These are phyloP conservation scores for Pentalonia nigronervosa DNA, from an alignment of 1,140 invertebrate genomes.

Conservation along the genomic window DNA sequence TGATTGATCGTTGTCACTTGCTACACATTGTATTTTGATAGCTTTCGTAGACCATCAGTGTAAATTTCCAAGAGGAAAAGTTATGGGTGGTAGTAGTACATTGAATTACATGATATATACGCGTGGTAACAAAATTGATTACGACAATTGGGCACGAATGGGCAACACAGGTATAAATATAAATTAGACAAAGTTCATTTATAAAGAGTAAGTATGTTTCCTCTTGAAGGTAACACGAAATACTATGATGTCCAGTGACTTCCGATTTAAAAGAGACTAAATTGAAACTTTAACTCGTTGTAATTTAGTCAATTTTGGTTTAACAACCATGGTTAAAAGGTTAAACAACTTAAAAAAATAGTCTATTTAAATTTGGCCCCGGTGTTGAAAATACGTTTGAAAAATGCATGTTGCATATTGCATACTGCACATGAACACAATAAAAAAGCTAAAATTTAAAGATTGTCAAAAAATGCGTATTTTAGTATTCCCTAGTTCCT, in stretches of 20 bases:
- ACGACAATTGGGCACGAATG: conserved; percentile 68
- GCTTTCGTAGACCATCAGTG: conserved; percentile 63
- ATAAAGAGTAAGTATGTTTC: not conserved
- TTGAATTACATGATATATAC: conserved; percentile 74
- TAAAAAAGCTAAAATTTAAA: not conserved
- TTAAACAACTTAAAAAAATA: not conserved
- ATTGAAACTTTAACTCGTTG: not conserved
- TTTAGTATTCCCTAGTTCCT: not conserved
- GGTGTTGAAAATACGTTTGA: no score
- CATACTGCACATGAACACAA: not conserved
- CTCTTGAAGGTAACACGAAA: not conserved
- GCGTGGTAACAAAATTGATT: conserved; percentile 69
- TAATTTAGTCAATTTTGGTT: not conserved
- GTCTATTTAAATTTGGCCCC: not conserved
- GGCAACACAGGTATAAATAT: conserved; percentile 77
- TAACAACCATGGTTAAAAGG: not conserved
- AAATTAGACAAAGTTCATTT: conserved; percentile 69
- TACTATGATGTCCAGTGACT: not conserved
- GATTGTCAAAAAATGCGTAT: not conserved
- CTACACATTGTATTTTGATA: not conserved
- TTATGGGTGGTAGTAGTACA: conserved; percentile 71
- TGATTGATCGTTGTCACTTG: not conserved
- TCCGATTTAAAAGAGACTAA: not conserved
- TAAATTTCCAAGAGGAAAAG: conserved; percentile 64
- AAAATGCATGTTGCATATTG: no score